Evolutionary conservation across 1,140 invertebrate genomes (phyloP), one percentile per base, ranked within the genome.

Genomic region (Saccostrea echinata): DNA sequence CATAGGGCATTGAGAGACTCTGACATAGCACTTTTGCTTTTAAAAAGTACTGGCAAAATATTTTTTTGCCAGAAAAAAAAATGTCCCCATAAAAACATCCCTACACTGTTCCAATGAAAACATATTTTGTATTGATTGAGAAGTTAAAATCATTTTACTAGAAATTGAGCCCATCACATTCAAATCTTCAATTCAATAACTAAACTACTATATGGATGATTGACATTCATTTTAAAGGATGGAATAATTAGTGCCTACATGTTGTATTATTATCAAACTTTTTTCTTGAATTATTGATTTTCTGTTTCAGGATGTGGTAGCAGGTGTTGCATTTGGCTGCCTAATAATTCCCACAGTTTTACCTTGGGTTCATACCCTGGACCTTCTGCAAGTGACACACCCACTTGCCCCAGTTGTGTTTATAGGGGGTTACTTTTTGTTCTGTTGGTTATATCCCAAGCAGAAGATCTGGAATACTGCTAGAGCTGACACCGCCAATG

Each of bases 401-500:
- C 93, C 95, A 51, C 97, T 96, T 93, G 96, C 97, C n/a, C 96
- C 97, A 16, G 86, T 96, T 24, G 90, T 97, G 57, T 94, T 97
- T 55, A 91, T 96, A 80, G 97, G 96, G 27, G 96, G 98, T 87
- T 93, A 96, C 0, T 95, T 96, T 84, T 94, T 97, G 85, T 97
- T 96, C 93, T 97, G 97, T 94, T 97, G 97, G 3, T 96, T 96
- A 85, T 93, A 95, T 84, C 96, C 96, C 84, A 96, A 97, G 85
- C 97, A 91, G 51, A 91, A 92, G 83, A 87, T 90, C 81, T 93
- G 93, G 90, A 91, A 89, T 84, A 93, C 93, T 24, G 89, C 90
- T 12, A 97, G 97, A 93, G 97, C 97, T 57, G 98, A 98, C 94
- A 98, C 98, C 1, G 96, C 97, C 18, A 97, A 97, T 95, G 97